Conservation (phyloP, 2,888 invertebrate species). For the Rambutsinella grinnellia region DNA sequence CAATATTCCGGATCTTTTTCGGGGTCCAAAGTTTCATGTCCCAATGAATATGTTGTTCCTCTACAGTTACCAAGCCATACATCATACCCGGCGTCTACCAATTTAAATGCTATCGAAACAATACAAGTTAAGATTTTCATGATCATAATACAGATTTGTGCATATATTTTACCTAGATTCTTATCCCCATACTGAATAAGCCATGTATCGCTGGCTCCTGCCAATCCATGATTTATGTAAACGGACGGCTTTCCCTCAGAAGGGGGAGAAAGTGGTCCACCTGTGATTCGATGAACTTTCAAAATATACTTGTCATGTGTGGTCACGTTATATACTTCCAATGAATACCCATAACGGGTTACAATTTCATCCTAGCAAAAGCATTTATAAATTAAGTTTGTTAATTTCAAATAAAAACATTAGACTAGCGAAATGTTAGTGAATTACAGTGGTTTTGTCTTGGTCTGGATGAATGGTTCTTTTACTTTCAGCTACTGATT, state of each 20-base stretch:
- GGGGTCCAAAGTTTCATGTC: conserved; percentile 3
- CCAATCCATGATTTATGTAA: conserved; percentile 17
- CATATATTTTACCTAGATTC: conserved; percentile 5
- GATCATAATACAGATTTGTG: no score
- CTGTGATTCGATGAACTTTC: conserved; percentile 12
- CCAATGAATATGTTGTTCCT: conserved; percentile 11
- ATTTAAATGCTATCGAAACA: conserved; percentile 12
- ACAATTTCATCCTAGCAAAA: neutral
- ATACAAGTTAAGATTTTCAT: neutral
- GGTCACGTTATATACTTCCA: conserved; percentile 3
- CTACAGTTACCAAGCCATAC: conserved; percentile 22
- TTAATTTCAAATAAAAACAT: neutral
- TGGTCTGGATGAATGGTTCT: conserved; percentile 15
- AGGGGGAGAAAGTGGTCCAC: neutral
- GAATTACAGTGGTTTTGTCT: conserved; percentile 12
- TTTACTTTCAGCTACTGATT: neutral
- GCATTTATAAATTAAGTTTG: neutral
- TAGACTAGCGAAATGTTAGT: neutral
- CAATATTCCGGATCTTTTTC: conserved; percentile 8
- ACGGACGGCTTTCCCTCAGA: neutral
- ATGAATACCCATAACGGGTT: neutral
- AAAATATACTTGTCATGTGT: conserved; percentile 23
- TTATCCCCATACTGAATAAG: conserved; percentile 10
- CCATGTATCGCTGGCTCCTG: conserved; percentile 1
- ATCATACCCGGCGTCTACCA: conserved; percentile 15